A percentile compares a stretch with the other conserved stretches of the same genome.
Conservation (phyloP, 1,140 invertebrate species). For the Drosophila micromelanica region DNA sequence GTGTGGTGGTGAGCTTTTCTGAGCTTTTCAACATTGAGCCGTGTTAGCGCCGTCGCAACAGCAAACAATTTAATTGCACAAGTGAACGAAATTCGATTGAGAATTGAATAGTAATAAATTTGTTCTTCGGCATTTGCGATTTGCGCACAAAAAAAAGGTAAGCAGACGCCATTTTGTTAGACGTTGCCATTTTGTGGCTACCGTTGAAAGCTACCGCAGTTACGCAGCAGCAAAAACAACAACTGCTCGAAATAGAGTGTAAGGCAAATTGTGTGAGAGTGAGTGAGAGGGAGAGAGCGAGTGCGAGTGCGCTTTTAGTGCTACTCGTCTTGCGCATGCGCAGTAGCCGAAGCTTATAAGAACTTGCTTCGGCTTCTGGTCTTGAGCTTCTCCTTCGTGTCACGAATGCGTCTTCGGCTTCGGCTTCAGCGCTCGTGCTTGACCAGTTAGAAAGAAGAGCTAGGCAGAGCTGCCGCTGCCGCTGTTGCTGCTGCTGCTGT, state of each 20-base stretch:
- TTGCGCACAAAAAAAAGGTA: slow-evolving; percentile 36
- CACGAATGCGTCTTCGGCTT: slow-evolving; percentile 47
- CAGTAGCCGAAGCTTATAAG: slow-evolving; percentile 73
- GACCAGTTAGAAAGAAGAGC: slow-evolving; percentile 64
- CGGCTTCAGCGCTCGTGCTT: slow-evolving; percentile 43
- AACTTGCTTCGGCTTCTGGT: slow-evolving; percentile 83
- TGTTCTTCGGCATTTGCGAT: not conserved
- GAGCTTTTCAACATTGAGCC: slow-evolving; percentile 22
- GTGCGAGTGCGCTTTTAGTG: slow-evolving; percentile 22
- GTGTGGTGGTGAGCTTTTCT: slow-evolving; percentile 7
- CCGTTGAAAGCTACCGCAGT: slow-evolving; percentile 53
- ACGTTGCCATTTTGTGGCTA: slow-evolving; percentile 74
- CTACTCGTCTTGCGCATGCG: slow-evolving; percentile 73
- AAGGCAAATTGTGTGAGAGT: slow-evolving; percentile 17
- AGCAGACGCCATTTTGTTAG: slow-evolving; percentile 67
- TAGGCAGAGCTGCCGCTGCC: slow-evolving; percentile 44
- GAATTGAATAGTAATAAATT: no score
- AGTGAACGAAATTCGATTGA: slow-evolving; percentile 4
- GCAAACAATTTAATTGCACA: slow-evolving; percentile 6
- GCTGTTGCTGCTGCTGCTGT: slow-evolving; percentile 20
- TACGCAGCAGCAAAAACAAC: slow-evolving; percentile 43
- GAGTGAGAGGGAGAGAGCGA: slow-evolving; percentile 39
- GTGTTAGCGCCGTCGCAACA: slow-evolving; percentile 27
- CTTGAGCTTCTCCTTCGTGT: slow-evolving; percentile 67
- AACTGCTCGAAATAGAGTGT: slow-evolving; percentile 9